A percentile compares a stretch with the other conserved stretches of the same genome.
Conservation (phyloP, 2,797 vertebrate species). For the Prionace glauca region DNA sequence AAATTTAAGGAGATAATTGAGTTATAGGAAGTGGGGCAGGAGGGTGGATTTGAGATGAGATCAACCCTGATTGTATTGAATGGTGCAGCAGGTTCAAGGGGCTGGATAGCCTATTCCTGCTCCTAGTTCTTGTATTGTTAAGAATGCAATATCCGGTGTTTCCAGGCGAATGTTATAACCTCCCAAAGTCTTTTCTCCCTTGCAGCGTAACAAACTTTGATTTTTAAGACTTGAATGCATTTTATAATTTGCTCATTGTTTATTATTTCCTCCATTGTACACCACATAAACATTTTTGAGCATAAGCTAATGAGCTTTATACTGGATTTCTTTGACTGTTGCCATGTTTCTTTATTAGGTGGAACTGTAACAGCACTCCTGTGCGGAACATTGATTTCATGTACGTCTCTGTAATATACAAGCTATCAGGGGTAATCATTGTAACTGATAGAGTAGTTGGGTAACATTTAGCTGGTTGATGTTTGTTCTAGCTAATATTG, state of each 20-base stretch:
- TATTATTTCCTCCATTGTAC: not conserved
- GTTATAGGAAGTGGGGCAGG: no score
- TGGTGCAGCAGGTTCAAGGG: no score
- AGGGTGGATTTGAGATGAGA: no score
- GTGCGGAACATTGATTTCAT: conserved; percentile 82
- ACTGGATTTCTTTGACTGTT: conserved; percentile 46
- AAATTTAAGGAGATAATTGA: no score
- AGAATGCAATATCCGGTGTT: not conserved
- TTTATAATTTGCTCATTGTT: not conserved
- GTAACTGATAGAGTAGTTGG: conserved; percentile 9
- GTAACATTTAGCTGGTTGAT: conserved; percentile 2
- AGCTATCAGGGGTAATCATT: not conserved
- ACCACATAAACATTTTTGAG: not conserved
- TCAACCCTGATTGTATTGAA: no score
- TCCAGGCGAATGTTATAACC: not conserved
- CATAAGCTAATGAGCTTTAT: not conserved
- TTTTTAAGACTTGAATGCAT: not conserved
- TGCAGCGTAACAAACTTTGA: not conserved
- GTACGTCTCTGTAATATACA: conserved; percentile 69
- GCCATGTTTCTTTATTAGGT: conserved; percentile 77
- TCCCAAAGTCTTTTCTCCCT: not conserved
- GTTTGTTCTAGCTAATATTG: not conserved
- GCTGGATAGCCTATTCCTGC: no score
- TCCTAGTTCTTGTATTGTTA: no score
- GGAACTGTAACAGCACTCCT: conserved; percentile 85